Percentiles rank a stretch among this genome's conserved stretches.
phyloP scores from a whole-genome alignment of 2,113 vertebrate genomes.

The Tragulus kanchil region DNA sequence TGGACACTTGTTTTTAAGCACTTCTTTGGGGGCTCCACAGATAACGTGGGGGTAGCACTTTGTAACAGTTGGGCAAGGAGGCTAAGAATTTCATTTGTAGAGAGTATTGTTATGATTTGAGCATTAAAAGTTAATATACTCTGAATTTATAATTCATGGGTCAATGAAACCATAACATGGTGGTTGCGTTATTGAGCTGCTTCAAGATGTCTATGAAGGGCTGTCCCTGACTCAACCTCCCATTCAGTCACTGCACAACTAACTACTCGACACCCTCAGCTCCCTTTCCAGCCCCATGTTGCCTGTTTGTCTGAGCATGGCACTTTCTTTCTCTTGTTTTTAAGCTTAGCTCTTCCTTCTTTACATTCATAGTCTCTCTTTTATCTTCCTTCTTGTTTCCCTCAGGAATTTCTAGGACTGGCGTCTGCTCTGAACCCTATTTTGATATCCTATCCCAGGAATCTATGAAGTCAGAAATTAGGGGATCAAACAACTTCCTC shows the following conservation, averaged over 20 bases:
- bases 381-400: background rate
- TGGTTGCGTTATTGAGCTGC: background rate
- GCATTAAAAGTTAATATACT: background rate
- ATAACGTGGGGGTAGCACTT: background rate
- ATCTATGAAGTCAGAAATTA: constrained; percentile 42
- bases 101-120: background rate
- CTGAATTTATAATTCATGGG: background rate
- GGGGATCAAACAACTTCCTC: constrained; percentile 35
- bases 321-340: background rate
- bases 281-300: background rate
- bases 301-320: background rate
- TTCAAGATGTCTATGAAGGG: background rate
- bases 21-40: background rate
- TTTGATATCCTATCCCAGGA: constrained; percentile 23
- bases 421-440: background rate
- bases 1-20: background rate
- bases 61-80: background rate
- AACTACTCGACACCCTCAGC: background rate
- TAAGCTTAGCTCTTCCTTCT: background rate
- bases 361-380: background rate
- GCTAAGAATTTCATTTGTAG: background rate
- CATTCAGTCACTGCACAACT: background rate
- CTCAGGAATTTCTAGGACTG: background rate
- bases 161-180: background rate
- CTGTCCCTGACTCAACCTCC: background rate